Evolutionary conservation across 2,113 vertebrate species (phyloP).

Genomic region (western clawed frog (Xenopus tropicalis)): UCB_Xtro_10.0 CM004452.2:39251001-39251500

Average conservation of each 20-base stretch:
- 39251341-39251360: slow-evolving; percentile 52
- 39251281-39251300: slow-evolving; percentile 59
- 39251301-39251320: slow-evolving; percentile 63
- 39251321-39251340: slow-evolving; percentile 60
- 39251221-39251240: slow-evolving; percentile 19
- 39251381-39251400: slow-evolving; percentile 68
- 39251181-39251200: slow-evolving; percentile 27
- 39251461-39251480: neutral
- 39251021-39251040: slow-evolving; percentile 13
- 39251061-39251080: slow-evolving; percentile 39
- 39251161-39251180: slow-evolving; percentile 9
- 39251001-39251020: slow-evolving; percentile 54
- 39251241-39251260: rapidly evolving
- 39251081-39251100: slow-evolving; percentile 62
- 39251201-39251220: slow-evolving; percentile 6
- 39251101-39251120: slow-evolving; percentile 61
- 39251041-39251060: slow-evolving; percentile 38
- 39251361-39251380: slow-evolving; percentile 68
- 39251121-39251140: slow-evolving; percentile 79
- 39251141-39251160: slow-evolving; percentile 75
- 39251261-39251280: slow-evolving; percentile 49
- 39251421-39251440: slow-evolving; percentile 58
- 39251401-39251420: slow-evolving; percentile 53
- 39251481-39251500: neutral
- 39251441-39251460: slow-evolving; percentile 56